Evolutionary conservation across 2,113 vertebrate species (phyloP).

Genomic region (Bubalus kerabau): DNA sequence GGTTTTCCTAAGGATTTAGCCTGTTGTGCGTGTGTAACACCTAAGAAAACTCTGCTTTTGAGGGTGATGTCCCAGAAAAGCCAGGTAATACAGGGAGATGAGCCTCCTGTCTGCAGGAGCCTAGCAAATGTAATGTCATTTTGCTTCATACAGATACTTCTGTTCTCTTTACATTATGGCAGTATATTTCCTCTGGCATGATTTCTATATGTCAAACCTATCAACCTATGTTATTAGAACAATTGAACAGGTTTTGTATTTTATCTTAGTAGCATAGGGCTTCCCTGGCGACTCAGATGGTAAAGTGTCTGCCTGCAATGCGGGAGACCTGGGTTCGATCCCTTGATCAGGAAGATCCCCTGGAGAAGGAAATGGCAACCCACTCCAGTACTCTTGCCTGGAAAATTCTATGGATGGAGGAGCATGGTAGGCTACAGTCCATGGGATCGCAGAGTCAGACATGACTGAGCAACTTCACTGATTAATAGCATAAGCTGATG

Average conservation of each 20-base stretch:
- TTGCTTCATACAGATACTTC: neutral
- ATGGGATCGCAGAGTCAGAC: neutral
- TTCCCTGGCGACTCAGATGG: neutral
- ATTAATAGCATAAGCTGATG: neutral
- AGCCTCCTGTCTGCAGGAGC: conserved; percentile 20
- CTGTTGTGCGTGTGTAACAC: neutral
- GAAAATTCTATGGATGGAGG: neutral
- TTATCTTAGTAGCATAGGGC: neutral
- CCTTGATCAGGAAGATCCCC: neutral
- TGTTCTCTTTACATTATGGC: neutral
- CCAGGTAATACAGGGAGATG: conserved; percentile 44
- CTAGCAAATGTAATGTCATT: neutral
- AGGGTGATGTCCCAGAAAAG: conserved; percentile 59
- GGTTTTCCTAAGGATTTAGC: conserved; percentile 66
- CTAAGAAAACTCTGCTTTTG: conserved; percentile 64
- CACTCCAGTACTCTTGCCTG: neutral
- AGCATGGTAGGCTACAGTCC: neutral
- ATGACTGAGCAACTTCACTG: neutral
- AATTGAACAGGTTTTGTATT: neutral
- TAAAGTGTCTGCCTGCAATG: neutral
- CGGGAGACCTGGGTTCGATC: neutral
- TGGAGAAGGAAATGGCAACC: neutral
- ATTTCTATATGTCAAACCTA: neutral
- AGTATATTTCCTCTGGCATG: neutral
- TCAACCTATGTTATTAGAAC: neutral